These are phyloP conservation scores for Gephyroberyx darwinii DNA, from an alignment of 2,797 vertebrate species.

Conservation along the genomic window DNA sequence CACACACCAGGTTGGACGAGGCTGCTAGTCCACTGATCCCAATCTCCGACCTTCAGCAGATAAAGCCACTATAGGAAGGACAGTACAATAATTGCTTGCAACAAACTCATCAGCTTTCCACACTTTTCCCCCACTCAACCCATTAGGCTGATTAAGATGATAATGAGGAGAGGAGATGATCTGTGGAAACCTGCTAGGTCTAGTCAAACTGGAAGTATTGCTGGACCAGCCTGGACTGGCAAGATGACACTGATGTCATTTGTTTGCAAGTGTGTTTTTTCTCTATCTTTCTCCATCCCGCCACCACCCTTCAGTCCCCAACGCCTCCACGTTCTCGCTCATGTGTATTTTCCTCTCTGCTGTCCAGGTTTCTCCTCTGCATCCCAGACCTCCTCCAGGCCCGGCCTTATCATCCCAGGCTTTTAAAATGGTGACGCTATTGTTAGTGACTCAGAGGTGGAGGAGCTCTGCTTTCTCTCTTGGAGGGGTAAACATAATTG, in stretches of 20 bases:
- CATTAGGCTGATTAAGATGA: slow-evolving; percentile 71
- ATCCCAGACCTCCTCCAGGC: slow-evolving; percentile 11
- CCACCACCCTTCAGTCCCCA: slow-evolving; percentile 26
- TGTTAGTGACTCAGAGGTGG: slow-evolving; percentile 1
- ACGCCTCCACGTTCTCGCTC: neutral
- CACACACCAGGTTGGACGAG: slow-evolving; percentile 51
- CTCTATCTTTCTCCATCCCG: slow-evolving; percentile 19
- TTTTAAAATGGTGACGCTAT: slow-evolving; percentile 27
- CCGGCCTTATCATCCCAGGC: slow-evolving; percentile 33
- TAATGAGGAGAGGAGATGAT: slow-evolving; percentile 48
- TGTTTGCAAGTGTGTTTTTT: neutral
- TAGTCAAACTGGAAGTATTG: slow-evolving; percentile 22
- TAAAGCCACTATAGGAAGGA: slow-evolving; percentile 63
- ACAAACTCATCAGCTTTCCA: slow-evolving; percentile 57
- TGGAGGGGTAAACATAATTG: slow-evolving; percentile 4
- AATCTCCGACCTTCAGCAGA: slow-evolving; percentile 69
- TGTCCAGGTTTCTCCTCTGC: neutral
- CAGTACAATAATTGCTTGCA: slow-evolving; percentile 68
- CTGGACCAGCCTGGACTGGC: slow-evolving; percentile 9
- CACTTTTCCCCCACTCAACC: slow-evolving; percentile 44
- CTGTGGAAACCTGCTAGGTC: slow-evolving; percentile 42
- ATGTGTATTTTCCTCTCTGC: slow-evolving; percentile 15
- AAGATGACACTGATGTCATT: slow-evolving; percentile 16
- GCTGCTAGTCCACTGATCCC: slow-evolving; percentile 64
- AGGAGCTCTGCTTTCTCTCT: neutral